Base-by-base conservation (phyloP, 2,797 vertebrate genomes). In the Myiothlypis coronata region DNA sequence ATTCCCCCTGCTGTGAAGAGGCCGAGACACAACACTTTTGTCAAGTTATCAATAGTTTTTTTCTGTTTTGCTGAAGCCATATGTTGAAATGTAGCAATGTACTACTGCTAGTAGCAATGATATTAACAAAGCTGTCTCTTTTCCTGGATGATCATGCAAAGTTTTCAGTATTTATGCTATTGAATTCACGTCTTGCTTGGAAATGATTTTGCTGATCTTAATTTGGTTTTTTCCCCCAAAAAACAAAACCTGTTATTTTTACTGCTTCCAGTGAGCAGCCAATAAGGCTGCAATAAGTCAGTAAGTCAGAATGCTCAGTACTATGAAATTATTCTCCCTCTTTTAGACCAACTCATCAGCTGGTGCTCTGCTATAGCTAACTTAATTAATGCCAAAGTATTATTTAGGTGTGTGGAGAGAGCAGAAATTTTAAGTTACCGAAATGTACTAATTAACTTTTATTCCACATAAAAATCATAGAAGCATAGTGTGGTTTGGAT, bases 11-110 rank as follows among this genome's bases (percentile, higher is more conserved):
- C 90, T 94, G 84, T 61, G 85, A 94, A 68, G 53, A 93, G 93
- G 84, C 80, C 57, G 5, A 94, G 84, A 87, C 85, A 93, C 74
- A 90, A 91, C 83, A 95, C 87, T 95, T 94, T 90, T 86, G 88
- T 96, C 83, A 89, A 94, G 83, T 94, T 94, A 95, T 93, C 91
- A 93, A 76, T 96, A 94, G 84, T 71, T 85, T 89, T 91, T 93
- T 87, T 88, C 37, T 49, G 52, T 82, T 90, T 50, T 93, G 63
- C 52, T 82, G 39, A 34, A 84, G 71, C 77, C 88, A 85, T 91
- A 90, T 95, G 92, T 87, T 88, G 83, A 92, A 95, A 94, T 65
- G 61, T 78, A 95, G 89, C 90, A 90, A 88, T 46, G 52, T 55
- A 87, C 82, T 81, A 65, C 78, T 18, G 27, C 83, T 86, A 37